Evolutionary conservation across 2,797 vertebrate species (phyloP).

Genomic region (Aulostomus chinensis): DNA sequence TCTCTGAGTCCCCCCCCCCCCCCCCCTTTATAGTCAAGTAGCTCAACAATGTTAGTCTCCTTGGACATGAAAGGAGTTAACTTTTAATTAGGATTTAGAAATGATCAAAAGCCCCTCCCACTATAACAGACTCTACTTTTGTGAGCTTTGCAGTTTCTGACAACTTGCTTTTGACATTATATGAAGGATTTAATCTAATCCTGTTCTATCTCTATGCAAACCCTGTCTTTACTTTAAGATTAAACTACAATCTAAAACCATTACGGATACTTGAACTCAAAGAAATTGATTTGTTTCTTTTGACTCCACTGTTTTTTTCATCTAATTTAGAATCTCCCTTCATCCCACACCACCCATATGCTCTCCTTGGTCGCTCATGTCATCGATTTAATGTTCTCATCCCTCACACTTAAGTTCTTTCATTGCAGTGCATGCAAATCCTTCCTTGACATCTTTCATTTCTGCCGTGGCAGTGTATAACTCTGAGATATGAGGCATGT

Average conservation of each 20-base stretch:
- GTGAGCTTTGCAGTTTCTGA: constrained; percentile 20
- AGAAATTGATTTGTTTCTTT: constrained; percentile 56
- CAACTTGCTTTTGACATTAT: constrained; percentile 54
- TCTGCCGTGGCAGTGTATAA: constrained; percentile 19
- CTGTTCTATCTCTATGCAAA: constrained; percentile 33
- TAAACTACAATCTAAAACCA: constrained; percentile 46
- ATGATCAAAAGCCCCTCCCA: constrained; percentile 36
- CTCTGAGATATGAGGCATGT: constrained; percentile 49
- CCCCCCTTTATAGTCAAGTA: too few species aligned
- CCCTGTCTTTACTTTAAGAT: constrained; percentile 52
- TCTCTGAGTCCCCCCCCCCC: too few species aligned
- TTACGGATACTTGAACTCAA: constrained; percentile 27
- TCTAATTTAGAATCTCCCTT: constrained; percentile 25
- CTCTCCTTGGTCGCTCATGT: constrained; percentile 37
- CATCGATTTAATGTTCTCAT: constrained; percentile 28
- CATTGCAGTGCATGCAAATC: neutral
- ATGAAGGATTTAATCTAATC: constrained; percentile 71
- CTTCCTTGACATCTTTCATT: constrained; percentile 32
- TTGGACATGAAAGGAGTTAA: too few species aligned
- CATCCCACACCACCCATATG: too few species aligned
- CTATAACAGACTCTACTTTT: constrained; percentile 18
- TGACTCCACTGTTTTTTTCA: constrained; percentile 29
- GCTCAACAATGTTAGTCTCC: too few species aligned
- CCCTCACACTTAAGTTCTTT: constrained; percentile 16
- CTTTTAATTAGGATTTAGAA: constrained; percentile 53